Conservation (phyloP, 2,888 invertebrate genomes). For the Tinea pellionella region DNA sequence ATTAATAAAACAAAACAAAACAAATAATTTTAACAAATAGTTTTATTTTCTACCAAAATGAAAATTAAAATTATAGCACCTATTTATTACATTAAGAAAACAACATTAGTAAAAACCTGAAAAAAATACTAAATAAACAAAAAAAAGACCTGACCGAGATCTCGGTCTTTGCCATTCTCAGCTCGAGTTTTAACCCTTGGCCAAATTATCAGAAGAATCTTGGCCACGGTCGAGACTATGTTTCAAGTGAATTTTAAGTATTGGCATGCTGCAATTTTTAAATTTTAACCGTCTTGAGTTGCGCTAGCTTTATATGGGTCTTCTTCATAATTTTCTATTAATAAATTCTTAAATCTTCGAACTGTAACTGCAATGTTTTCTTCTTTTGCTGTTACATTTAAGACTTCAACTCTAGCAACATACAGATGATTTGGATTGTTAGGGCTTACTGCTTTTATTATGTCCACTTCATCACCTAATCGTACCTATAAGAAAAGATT, state of each 20-base stretch:
- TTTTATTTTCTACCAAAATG: neutral
- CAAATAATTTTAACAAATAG: constrained; percentile 12
- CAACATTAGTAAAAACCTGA: no score
- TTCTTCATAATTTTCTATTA: constrained; percentile 78
- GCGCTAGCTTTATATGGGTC: constrained; percentile 54
- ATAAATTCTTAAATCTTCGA: constrained; percentile 75
- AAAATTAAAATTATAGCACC: neutral
- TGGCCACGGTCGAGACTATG: no score
- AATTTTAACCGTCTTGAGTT: constrained; percentile 23
- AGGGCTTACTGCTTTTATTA: constrained; percentile 75
- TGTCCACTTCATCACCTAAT: constrained; percentile 81
- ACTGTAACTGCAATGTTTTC: constrained; percentile 72
- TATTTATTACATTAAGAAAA: no score
- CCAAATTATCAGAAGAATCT: no score
- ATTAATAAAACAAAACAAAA: no score
- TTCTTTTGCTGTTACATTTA: constrained; percentile 62
- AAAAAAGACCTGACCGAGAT: no score
- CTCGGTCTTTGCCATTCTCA: no score
- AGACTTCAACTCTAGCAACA: constrained; percentile 76
- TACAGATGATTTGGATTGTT: constrained; percentile 76
- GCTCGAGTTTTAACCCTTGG: no score
- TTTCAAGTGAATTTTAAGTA: no score
- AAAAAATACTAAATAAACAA: no score
- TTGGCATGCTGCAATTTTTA: no score
- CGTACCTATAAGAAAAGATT: constrained; percentile 55